These are phyloP conservation scores for Ornithoptera alexandrae DNA, from an alignment of 2,888 invertebrate species.

Conservation along the genomic window DNA sequence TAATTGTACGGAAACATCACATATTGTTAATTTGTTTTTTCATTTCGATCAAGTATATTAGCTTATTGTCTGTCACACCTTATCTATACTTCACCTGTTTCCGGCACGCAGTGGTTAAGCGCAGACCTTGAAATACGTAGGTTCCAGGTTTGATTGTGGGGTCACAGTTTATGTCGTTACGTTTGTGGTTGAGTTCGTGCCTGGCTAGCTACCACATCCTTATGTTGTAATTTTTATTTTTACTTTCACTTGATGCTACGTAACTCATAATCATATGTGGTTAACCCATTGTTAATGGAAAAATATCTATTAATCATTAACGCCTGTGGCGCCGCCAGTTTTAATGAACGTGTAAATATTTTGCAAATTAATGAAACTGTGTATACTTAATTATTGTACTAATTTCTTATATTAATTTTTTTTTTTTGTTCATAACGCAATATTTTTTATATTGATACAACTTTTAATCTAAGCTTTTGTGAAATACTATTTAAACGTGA, in stretches of 20 bases:
- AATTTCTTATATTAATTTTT: conserved; percentile 2
- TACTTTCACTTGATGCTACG: too few species aligned
- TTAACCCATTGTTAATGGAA: too few species aligned
- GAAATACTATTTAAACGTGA: background rate
- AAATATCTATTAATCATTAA: conserved; percentile 29
- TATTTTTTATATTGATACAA: background rate
- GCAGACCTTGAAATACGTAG: too few species aligned
- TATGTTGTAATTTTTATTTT: too few species aligned
- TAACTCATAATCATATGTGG: too few species aligned
- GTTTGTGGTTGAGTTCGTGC: too few species aligned
- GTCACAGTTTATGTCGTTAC: too few species aligned
- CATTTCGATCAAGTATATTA: conserved; percentile 33
- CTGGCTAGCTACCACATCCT: too few species aligned
- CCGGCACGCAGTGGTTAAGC: too few species aligned
- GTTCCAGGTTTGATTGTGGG: too few species aligned
- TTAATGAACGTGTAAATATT: conserved; percentile 23
- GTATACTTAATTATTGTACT: conserved; percentile 32
- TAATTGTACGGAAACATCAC: conserved; percentile 37
- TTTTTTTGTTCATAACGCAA: background rate
- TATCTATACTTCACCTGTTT: conserved; percentile 40
- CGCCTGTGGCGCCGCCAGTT: conserved; percentile 54
- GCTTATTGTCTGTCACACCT: conserved; percentile 60
- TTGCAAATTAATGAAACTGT: conserved; percentile 29
- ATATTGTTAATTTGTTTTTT: conserved; percentile 37
- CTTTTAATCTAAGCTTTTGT: background rate